These are phyloP conservation scores for Melanotaenia duboulayi DNA, from an alignment of 2,113 vertebrate genomes.

Conservation along the genomic window DNA sequence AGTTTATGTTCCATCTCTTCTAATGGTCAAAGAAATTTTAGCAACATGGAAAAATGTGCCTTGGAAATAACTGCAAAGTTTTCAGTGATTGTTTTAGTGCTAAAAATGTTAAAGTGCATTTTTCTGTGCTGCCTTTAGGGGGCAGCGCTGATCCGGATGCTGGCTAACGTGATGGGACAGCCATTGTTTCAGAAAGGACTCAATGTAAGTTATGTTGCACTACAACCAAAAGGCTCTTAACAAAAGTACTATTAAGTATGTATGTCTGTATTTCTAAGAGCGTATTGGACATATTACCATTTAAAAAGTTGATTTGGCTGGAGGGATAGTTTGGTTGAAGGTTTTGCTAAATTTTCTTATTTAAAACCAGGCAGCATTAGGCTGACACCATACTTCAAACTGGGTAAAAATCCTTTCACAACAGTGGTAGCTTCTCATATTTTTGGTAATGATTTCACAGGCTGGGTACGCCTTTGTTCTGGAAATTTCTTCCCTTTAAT, in stretches of 20 bases:
- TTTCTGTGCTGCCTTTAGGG: constrained; percentile 80
- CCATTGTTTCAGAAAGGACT: constrained; percentile 93
- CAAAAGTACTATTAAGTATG: neutral
- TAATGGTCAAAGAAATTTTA: too few species aligned
- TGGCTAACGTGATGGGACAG: constrained; percentile 98
- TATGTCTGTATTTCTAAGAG: neutral
- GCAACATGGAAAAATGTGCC: too few species aligned
- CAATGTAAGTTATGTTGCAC: constrained; percentile 87
- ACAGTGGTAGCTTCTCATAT: too few species aligned
- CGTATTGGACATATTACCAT: constrained; percentile 18
- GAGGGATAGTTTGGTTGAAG: neutral
- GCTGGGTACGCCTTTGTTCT: too few species aligned
- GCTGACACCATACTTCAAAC: too few species aligned
- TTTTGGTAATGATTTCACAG: too few species aligned
- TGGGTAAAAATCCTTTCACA: too few species aligned
- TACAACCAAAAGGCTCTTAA: too few species aligned
- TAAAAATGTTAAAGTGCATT: neutral
- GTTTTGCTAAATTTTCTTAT: constrained; percentile 5
- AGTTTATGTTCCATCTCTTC: too few species aligned
- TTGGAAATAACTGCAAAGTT: too few species aligned
- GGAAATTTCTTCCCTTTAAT: too few species aligned
- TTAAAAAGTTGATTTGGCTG: constrained; percentile 21
- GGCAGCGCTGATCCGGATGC: constrained; percentile 97
- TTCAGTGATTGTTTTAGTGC: too few species aligned
- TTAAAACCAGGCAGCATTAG: neutral